A percentile compares a stretch with the other conserved stretches of the same genome.
phyloP scores from a whole-genome alignment of 1,140 invertebrate species.

The Rhopalosiphum maidis region DNA sequence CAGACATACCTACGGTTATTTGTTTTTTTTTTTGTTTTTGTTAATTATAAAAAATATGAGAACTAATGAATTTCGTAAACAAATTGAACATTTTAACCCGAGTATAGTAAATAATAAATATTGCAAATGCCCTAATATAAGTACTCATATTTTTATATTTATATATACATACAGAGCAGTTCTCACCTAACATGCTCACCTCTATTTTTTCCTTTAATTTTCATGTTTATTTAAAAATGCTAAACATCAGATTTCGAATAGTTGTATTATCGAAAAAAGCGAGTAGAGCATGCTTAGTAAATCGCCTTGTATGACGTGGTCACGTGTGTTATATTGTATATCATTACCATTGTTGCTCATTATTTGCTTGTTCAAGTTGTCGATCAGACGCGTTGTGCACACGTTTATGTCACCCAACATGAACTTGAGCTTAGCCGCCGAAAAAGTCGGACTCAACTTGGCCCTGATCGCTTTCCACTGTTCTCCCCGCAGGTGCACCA shows the following conservation, averaged over 20 bases:
- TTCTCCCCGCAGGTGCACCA: conserved; percentile 64
- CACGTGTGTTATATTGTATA: too few relatives aligned
- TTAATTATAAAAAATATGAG: background rate
- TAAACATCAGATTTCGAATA: background rate
- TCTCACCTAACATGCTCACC: too few relatives aligned
- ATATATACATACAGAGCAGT: too few relatives aligned
- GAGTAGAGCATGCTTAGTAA: too few relatives aligned
- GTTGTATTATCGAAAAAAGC: too few relatives aligned
- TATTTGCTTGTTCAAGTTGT: conserved; percentile 61
- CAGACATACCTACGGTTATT: background rate
- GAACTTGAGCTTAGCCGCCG: conserved; percentile 68
- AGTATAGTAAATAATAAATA: background rate
- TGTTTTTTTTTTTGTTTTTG: background rate
- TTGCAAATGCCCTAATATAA: background rate
- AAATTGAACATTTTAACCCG: background rate
- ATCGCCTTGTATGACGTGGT: too few relatives aligned
- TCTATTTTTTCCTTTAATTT: too few relatives aligned
- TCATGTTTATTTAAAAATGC: too few relatives aligned
- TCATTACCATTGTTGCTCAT: background rate
- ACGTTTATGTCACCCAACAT: conserved; percentile 66
- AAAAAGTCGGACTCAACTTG: conserved; percentile 70
- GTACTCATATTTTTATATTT: background rate
- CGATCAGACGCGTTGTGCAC: conserved; percentile 63
- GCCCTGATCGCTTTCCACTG: conserved; percentile 68
- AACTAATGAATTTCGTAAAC: background rate